Evolutionary conservation across 2,888 invertebrate species (phyloP), one percentile per base, ranked within the genome.

Genomic region (Spilosoma lubricipeda): DNA sequence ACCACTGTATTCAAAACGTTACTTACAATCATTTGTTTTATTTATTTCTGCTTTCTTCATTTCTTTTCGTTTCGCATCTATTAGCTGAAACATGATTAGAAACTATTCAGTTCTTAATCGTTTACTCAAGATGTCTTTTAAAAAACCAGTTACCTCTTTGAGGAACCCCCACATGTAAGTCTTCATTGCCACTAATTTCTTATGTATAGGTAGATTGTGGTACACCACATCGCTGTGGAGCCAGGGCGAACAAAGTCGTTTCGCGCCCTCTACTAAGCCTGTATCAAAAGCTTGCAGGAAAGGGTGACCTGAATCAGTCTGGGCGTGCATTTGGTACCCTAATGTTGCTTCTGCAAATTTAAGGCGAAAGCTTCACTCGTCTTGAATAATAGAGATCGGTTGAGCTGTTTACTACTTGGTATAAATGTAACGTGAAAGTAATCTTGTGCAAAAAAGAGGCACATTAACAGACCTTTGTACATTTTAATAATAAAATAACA

Each of bases 211-310:
- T 9, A 83, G 77, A 71, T 82, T 82, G 15, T 71, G 79, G 59
- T 85, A 88, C 0, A 88, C 23, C 0, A 80, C 33, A 30, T 87
- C 84, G 20, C 67, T 83, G 67, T 88, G 81, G 7, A 88, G 73
- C 88, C 88, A 88, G 0, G 87, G 88, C 56, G 83, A 80, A 39
- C 77, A 82, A 8, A 87, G 23, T 7, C 88, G 75, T 11, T 77
- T 73, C 0, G 81, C 72, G 13, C 56, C 13, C 9, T 75, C 76
- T 0, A 76, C 76, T 3, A 82, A 70, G 0, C 77, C 71, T 23
- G 73, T 65, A 3, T 82, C 83, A 66, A 87, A 84, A 0, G 85
- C 82, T 20, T 64, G 75, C 9, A 86, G 73, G 63, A 88, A 85
- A 1, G 82, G 83, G 18, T 85, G 82, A 7, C 74, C 67, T 0